A percentile compares a stretch with the other conserved stretches of the same genome.
phyloP scores from a whole-genome alignment of 2,797 vertebrate species.

The Spinus pinus region DNA sequence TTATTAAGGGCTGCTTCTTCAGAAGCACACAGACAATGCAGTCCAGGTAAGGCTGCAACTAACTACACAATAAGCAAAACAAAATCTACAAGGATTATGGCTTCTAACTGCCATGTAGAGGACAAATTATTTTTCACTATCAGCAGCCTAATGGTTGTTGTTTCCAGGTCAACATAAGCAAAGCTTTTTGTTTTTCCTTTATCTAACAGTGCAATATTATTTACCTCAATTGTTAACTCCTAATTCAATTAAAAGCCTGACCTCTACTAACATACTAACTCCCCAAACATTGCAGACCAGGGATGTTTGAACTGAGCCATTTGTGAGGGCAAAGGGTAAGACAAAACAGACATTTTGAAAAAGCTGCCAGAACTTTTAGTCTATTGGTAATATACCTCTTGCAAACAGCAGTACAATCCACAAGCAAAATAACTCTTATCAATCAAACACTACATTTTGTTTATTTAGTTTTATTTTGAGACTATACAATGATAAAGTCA shows the following conservation, averaged over 20 bases:
- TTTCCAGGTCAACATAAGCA: background rate
- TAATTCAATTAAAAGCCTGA: background rate
- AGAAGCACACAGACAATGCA: fast-evolving
- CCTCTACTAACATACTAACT: background rate
- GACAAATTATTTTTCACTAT: background rate
- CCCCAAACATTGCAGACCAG: background rate
- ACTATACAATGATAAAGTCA: background rate
- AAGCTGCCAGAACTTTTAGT: background rate
- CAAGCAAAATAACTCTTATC: background rate
- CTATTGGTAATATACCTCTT: background rate
- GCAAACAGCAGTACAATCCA: background rate
- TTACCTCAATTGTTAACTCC: background rate
- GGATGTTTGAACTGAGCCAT: background rate
- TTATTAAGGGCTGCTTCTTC: background rate
- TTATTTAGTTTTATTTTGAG: background rate
- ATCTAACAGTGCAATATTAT: background rate
- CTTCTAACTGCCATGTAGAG: background rate
- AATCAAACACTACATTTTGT: background rate
- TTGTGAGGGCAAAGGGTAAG: background rate
- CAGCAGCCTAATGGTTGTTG: background rate
- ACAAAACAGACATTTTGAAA: background rate
- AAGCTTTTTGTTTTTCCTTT: background rate
- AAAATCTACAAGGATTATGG: background rate
- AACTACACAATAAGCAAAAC: background rate
- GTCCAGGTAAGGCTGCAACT: background rate